These are phyloP conservation scores for Lanius collurio DNA, from an alignment of 2,113 vertebrate genomes.

Conservation along the genomic window DNA sequence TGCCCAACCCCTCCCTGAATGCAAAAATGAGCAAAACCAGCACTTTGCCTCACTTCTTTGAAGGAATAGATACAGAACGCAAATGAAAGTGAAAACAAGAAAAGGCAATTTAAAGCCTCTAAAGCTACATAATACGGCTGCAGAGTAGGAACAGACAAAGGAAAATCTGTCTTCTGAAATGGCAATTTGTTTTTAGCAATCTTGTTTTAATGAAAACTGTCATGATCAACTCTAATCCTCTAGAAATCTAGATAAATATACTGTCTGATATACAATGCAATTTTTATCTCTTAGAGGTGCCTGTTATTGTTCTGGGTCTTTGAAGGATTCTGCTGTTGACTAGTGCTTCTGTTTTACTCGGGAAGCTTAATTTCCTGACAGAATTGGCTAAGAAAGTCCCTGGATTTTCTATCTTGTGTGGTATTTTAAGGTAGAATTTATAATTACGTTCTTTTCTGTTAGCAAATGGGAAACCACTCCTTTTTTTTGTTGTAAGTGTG, in stretches of 20 bases:
- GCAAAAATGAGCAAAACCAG: not conserved
- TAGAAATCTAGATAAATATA: slow-evolving; percentile 31
- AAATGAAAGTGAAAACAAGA: not conserved
- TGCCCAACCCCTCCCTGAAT: not conserved
- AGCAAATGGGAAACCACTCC: not conserved
- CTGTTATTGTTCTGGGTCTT: slow-evolving; percentile 30
- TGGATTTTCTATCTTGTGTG: not conserved
- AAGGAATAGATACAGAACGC: not conserved
- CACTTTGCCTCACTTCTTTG: not conserved
- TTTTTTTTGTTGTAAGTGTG: not conserved
- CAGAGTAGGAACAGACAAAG: not conserved
- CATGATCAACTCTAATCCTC: slow-evolving; percentile 18
- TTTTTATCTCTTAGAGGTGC: slow-evolving; percentile 36
- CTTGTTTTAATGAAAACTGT: slow-evolving; percentile 43
- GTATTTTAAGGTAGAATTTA: slow-evolving; percentile 25
- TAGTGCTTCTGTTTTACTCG: not conserved
- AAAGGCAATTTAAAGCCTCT: slow-evolving; percentile 36
- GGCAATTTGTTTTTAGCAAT: slow-evolving; percentile 28
- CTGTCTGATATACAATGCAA: not conserved
- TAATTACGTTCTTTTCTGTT: not conserved
- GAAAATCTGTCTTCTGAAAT: slow-evolving; percentile 27
- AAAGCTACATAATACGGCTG: not conserved
- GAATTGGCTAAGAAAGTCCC: not conserved
- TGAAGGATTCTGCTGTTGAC: not conserved
- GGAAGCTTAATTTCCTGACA: slow-evolving; percentile 25